A percentile compares a stretch with the other conserved stretches of the same genome.
Conservation (phyloP, 2,797 vertebrate genomes). For the Halcyon badia region DNA sequence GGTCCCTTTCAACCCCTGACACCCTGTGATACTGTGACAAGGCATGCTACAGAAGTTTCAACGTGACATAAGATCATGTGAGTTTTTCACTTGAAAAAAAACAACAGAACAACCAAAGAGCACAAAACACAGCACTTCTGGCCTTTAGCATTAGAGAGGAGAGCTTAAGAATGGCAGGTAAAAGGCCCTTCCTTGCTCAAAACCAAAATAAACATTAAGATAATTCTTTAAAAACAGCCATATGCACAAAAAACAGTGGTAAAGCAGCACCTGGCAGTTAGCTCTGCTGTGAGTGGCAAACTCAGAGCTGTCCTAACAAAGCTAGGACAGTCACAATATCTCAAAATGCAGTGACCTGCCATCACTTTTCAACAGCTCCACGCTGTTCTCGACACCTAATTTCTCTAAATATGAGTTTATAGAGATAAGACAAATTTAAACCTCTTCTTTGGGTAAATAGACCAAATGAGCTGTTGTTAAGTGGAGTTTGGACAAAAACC, state of each 20-base stretch:
- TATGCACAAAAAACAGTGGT: not conserved
- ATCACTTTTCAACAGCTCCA: not conserved
- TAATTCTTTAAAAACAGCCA: not conserved
- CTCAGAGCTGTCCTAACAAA: not conserved
- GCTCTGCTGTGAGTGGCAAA: not conserved
- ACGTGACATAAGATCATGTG: not conserved
- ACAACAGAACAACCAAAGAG: too few species aligned
- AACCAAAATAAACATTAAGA: not conserved
- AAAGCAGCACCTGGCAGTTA: not conserved
- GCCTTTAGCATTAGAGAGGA: not conserved
- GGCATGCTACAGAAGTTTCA: not conserved
- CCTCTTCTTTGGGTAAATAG: not conserved
- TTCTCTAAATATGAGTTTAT: not conserved
- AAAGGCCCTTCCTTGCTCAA: not conserved
- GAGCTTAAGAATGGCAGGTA: not conserved
- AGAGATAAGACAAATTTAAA: not conserved
- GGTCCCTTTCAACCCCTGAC: too few species aligned
- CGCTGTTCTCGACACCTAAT: not conserved
- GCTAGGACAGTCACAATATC: accelerated
- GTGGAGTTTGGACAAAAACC: not conserved
- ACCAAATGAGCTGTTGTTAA: not conserved
- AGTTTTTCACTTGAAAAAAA: not conserved
- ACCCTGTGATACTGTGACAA: not conserved
- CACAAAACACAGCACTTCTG: not conserved
- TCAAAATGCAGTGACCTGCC: not conserved